Conservation (phyloP, 2,797 vertebrate genomes). For the Rhabdophis nuchalis region DNA sequence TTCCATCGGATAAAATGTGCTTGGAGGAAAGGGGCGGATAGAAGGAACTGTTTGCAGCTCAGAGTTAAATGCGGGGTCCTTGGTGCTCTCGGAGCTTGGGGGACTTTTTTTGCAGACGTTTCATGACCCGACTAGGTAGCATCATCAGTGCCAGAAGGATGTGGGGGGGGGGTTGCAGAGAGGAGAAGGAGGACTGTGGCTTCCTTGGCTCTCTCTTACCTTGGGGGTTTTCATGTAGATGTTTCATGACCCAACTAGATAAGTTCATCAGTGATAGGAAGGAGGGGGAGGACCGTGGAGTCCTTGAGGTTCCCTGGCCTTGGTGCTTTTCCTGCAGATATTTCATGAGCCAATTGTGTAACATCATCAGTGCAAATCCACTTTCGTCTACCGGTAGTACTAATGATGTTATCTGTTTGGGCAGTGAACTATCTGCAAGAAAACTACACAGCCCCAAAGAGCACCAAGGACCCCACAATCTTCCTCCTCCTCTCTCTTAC, state of each 20-base stretch:
- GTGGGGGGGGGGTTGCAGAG: no score
- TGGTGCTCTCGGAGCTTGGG: not conserved
- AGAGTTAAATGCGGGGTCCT: not conserved
- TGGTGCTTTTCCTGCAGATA: not conserved
- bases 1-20: not conserved
- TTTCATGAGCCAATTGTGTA: not conserved
- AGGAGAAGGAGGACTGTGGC: not conserved
- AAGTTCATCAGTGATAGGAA: not conserved
- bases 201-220: not conserved
- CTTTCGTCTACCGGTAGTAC: not conserved
- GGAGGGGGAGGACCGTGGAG: not conserved
- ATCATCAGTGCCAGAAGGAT: not conserved
- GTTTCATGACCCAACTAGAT: not conserved
- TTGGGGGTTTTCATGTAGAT: not conserved
- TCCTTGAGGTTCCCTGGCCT: not conserved
- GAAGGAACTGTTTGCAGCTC: not conserved
- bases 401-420: not conserved
- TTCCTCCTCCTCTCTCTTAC: not conserved
- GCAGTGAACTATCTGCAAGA: not conserved
- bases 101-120: not conserved
- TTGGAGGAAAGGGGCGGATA: not conserved
- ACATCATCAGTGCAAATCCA: not conserved
- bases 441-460: not conserved
- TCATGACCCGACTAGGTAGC: not conserved
- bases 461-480: not conserved